phyloP scores from a whole-genome alignment of 2,113 vertebrate species.

The Mus pahari region DNA sequence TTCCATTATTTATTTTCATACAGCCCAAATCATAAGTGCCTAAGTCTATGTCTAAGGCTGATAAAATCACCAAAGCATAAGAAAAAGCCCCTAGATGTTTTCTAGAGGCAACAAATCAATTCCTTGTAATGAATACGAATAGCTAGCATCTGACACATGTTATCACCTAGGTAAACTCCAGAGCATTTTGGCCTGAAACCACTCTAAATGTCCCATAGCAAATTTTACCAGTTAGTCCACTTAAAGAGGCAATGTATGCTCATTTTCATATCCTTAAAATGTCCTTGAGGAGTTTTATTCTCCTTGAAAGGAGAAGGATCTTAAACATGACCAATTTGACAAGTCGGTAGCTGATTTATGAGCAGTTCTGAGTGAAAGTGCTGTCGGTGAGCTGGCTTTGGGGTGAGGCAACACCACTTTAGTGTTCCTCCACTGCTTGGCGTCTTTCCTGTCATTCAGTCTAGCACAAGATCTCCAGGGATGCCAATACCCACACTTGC shows the following conservation, averaged over 20 bases:
- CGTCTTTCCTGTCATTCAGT: constrained; percentile 21
- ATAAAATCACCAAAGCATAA: constrained; percentile 41
- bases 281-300: neutral
- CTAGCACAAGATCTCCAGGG: neutral
- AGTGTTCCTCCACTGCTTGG: neutral
- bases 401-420: neutral
- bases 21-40: constrained; percentile 24
- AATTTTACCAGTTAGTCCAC: neutral
- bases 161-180: constrained; percentile 28
- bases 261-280: neutral
- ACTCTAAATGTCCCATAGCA: neutral
- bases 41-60: constrained; percentile 12
- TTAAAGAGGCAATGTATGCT: neutral
- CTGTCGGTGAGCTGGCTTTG: neutral
- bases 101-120: neutral
- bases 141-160: neutral
- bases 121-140: neutral
- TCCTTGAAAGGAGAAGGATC: neutral
- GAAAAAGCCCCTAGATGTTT: constrained; percentile 64
- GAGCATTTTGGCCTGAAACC: neutral
- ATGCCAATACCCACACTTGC: neutral
- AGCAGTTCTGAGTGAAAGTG: neutral
- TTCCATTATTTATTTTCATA: constrained; percentile 69
- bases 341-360: constrained; percentile 15
- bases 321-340: constrained; percentile 23